Conservation (phyloP, 2,797 vertebrate species). For the Neosalanx taihuensis region DNA sequence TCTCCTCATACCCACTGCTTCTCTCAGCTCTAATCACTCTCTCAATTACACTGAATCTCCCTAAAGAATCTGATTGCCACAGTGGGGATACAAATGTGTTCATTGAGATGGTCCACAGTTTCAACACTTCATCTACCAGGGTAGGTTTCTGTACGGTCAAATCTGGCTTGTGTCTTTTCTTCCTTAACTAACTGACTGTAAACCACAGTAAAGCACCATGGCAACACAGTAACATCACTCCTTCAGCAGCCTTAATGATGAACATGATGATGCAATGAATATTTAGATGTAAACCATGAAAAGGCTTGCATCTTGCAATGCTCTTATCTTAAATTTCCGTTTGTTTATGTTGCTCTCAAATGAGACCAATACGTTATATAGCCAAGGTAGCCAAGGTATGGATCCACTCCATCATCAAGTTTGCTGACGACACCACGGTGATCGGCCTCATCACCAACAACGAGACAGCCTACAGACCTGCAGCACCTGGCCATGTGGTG, state of each 20-base stretch:
- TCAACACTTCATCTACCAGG: conserved; percentile 2
- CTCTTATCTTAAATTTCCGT: not conserved
- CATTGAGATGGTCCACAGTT: conserved; percentile 24
- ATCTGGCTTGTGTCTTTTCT: not conserved
- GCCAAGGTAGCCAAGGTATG: too few species aligned
- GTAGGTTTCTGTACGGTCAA: not conserved
- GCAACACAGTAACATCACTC: not conserved
- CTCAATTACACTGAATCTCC: conserved; percentile 30
- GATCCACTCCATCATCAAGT: too few species aligned
- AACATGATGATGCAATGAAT: not conserved
- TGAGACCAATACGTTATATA: not conserved
- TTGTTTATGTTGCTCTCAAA: not conserved
- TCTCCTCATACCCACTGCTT: not conserved
- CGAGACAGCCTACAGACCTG: too few species aligned
- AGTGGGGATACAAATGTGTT: conserved; percentile 23
- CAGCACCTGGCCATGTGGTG: too few species aligned
- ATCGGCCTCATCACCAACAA: too few species aligned
- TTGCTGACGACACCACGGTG: too few species aligned
- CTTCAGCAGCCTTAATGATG: not conserved
- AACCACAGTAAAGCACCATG: not conserved
- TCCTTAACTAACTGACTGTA: not conserved
- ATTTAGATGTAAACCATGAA: not conserved
- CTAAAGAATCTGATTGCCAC: conserved; percentile 28
- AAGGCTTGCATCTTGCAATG: not conserved
- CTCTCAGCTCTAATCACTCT: conserved; percentile 38